Conservation (phyloP, 1,140 invertebrate genomes). For the Mercenaria mercenaria region DNA sequence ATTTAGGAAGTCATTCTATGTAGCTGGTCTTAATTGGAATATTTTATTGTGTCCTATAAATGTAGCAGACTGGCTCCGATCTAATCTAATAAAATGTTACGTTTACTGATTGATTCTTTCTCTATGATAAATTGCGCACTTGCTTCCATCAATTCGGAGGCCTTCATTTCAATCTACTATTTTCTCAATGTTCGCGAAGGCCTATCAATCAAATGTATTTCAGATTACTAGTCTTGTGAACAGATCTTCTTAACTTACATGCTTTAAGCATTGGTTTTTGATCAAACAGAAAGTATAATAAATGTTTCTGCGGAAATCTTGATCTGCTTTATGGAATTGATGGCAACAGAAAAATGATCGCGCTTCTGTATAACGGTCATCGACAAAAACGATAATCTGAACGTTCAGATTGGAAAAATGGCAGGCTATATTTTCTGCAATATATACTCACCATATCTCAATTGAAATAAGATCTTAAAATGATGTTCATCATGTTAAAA, state of each 20-base stretch:
- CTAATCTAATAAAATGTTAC: slow-evolving; percentile 37
- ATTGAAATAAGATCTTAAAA: no score
- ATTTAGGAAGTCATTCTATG: slow-evolving; percentile 10
- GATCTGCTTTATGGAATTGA: background rate
- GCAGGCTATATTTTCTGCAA: no score
- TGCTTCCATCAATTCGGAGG: background rate
- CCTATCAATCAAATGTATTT: background rate
- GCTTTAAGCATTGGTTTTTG: background rate
- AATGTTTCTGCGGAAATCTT: background rate
- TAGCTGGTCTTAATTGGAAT: background rate
- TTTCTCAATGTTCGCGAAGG: background rate
- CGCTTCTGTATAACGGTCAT: no score
- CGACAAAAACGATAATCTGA: no score
- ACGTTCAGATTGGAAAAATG: no score
- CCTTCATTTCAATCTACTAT: background rate
- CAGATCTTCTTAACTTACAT: background rate
- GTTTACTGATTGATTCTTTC: slow-evolving; percentile 11
- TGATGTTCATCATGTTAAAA: no score
- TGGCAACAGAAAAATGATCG: background rate
- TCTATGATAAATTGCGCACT: slow-evolving; percentile 27
- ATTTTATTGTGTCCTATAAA: slow-evolving; percentile 28
- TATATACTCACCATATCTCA: no score
- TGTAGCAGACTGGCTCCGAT: background rate
- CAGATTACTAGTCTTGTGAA: background rate
- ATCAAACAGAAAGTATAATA: background rate